These are phyloP conservation scores for Sinhomidia bicolor DNA, from an alignment of 2,888 invertebrate species.

Conservation along the genomic window DNA sequence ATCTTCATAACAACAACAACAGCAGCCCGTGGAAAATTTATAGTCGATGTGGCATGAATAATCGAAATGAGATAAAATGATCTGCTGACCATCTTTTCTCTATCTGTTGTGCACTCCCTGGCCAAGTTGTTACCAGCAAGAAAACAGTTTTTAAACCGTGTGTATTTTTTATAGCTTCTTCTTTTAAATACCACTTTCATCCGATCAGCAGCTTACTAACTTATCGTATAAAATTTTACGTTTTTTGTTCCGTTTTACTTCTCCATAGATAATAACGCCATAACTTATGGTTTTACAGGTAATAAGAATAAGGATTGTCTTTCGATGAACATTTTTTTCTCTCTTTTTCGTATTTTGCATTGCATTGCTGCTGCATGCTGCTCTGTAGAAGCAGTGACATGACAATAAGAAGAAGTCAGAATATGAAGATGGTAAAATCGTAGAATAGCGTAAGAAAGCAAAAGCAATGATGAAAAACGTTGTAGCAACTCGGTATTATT, in stretches of 20 bases:
- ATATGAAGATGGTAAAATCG: background rate
- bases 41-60: constrained; percentile 80
- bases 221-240: too few species aligned
- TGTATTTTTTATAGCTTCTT: background rate
- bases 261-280: constrained; percentile 6
- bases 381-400: constrained; percentile 36
- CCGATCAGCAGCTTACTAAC: too few species aligned
- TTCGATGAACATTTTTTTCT: background rate
- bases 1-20: background rate
- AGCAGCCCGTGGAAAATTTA: constrained; percentile 78
- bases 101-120: too few species aligned
- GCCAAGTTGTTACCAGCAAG: background rate
- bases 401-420: background rate
- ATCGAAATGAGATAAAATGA: constrained; percentile 80
- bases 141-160: constrained; percentile 16
- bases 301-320: constrained; percentile 47
- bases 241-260: constrained; percentile 16
- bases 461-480: background rate
- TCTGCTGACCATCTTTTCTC: constrained; percentile 44
- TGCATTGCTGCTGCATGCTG: too few species aligned
- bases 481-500: too few species aligned
- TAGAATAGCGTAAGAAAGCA: background rate
- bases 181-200: background rate
- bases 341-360: background rate
- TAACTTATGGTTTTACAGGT: constrained; percentile 68